Evolutionary conservation across 2,797 vertebrate species (phyloP).

Genomic region (Picus viridis): DNA sequence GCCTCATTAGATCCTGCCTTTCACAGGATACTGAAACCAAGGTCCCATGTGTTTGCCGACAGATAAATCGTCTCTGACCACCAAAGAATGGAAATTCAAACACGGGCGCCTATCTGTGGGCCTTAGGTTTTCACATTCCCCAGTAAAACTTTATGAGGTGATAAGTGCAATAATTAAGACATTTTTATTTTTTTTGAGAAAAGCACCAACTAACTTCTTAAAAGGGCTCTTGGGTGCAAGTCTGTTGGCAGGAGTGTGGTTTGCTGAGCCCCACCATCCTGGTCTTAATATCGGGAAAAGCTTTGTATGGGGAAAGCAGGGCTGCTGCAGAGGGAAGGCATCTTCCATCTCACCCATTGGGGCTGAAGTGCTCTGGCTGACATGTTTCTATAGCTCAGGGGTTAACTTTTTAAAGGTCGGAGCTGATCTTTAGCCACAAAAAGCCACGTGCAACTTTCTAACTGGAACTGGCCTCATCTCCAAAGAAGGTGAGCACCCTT

Average conservation of each 20-base stretch:
- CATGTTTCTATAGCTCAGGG: background rate
- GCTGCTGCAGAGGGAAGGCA: background rate
- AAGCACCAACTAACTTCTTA: background rate
- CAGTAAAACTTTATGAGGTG: fast-evolving
- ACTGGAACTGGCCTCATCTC: background rate
- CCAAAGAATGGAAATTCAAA: conserved; percentile 38
- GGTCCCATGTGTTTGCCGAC: background rate
- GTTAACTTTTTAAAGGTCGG: background rate
- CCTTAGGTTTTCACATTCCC: background rate
- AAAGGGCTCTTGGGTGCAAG: background rate
- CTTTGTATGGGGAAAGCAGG: background rate
- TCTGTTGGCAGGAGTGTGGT: fast-evolving
- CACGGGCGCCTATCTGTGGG: background rate
- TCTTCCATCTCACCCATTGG: background rate
- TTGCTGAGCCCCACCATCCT: background rate
- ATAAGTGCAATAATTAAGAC: background rate
- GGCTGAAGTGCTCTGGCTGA: fast-evolving
- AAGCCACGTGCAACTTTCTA: background rate
- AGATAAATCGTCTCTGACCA: conserved; percentile 36
- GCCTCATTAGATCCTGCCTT: conserved; percentile 49
- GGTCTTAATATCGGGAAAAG: background rate
- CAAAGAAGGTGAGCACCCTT: background rate
- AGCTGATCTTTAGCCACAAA: background rate
- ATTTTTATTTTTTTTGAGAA: background rate
- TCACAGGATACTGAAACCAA: conserved; percentile 68